A percentile compares a stretch with the other conserved stretches of the same genome.
Evolutionary conservation across 2,888 invertebrate species (phyloP).

Genomic region (Nysson spinosus): DNA sequence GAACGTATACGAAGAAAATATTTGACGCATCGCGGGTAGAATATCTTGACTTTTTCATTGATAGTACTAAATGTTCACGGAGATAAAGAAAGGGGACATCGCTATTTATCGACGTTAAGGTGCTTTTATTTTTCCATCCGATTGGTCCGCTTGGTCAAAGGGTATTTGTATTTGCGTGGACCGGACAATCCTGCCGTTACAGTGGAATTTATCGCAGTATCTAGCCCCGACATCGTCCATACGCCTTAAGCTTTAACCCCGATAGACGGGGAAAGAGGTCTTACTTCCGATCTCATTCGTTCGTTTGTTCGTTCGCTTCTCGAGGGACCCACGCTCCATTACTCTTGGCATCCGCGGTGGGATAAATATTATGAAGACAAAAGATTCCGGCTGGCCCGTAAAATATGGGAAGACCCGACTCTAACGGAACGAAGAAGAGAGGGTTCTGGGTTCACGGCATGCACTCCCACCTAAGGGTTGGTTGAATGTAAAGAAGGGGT

Average conservation of each 20-base stretch:
- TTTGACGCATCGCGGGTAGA: too few relatives aligned
- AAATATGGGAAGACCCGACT: slow-evolving; percentile 60
- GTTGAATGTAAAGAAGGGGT: slow-evolving; percentile 38
- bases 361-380: slow-evolving; percentile 74
- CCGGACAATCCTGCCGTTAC: slow-evolving; percentile 36
- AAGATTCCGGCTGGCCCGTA: slow-evolving; percentile 66
- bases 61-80: too few relatives aligned
- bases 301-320: slow-evolving; percentile 48
- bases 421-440: neutral
- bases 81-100: neutral
- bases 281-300: slow-evolving; percentile 60
- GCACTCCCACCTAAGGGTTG: slow-evolving; percentile 17
- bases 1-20: too few relatives aligned
- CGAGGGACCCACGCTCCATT: slow-evolving; percentile 63
- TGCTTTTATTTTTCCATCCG: slow-evolving; percentile 4
- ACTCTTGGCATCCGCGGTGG: slow-evolving; percentile 62
- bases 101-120: slow-evolving; percentile 28
- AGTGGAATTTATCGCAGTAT: slow-evolving; percentile 56
- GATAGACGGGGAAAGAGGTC: slow-evolving; percentile 18
- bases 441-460: slow-evolving; percentile 6
- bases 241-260: slow-evolving; percentile 45
- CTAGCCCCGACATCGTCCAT: slow-evolving; percentile 35
- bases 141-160: slow-evolving; percentile 16
- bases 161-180: slow-evolving; percentile 39
- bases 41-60: too few relatives aligned